Conservation (phyloP, 2,797 vertebrate species). For the Spizella passerina region DNA sequence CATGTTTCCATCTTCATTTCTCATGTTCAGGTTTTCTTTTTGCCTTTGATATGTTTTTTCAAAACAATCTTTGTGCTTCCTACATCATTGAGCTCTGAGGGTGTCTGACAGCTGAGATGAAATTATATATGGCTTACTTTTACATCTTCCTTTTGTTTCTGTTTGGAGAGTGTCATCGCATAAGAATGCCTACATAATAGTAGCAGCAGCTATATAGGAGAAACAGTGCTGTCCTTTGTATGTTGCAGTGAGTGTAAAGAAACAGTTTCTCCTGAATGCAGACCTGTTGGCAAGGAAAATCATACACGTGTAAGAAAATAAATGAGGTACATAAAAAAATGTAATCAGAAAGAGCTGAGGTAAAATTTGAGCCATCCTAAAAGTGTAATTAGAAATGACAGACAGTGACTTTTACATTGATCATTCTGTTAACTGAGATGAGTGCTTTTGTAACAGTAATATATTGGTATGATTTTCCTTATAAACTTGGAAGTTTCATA, state of each 20-base stretch:
- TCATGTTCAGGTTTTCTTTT: background rate
- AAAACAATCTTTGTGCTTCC: rapidly evolving
- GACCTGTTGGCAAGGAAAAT: background rate
- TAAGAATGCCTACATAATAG: background rate
- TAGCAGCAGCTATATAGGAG: background rate
- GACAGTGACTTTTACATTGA: background rate
- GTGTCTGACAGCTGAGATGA: background rate
- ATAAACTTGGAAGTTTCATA: constrained; percentile 5
- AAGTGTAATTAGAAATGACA: background rate
- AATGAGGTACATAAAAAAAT: background rate
- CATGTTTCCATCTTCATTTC: background rate
- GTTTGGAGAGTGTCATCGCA: background rate
- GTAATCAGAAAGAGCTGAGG: background rate
- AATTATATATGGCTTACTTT: background rate
- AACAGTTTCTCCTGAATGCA: background rate
- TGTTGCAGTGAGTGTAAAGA: background rate
- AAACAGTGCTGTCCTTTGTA: background rate
- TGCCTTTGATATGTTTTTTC: background rate
- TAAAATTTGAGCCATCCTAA: background rate
- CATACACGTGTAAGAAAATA: background rate
- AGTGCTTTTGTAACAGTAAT: background rate
- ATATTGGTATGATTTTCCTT: background rate
- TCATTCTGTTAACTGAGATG: background rate
- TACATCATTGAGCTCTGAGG: background rate
- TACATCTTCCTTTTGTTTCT: background rate